A percentile compares a stretch with the other conserved stretches of the same genome.
These are phyloP conservation scores for Pogonocherus hispidulus DNA, from an alignment of 2,888 invertebrate species.

Conservation along the genomic window DNA sequence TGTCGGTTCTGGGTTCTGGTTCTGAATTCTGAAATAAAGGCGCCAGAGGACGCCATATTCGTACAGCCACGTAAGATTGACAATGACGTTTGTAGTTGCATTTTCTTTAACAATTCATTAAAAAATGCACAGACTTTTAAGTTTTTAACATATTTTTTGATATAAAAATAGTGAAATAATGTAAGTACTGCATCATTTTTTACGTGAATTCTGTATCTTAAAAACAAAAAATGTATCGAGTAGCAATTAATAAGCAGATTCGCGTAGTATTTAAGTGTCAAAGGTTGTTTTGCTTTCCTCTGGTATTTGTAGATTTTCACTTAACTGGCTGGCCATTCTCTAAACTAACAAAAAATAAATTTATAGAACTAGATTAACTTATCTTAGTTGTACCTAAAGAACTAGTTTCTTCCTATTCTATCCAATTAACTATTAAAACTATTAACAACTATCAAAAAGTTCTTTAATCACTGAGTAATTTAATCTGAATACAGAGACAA, in stretches of 20 bases:
- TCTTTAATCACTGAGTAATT: background rate
- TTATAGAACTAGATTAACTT: too few relatives aligned
- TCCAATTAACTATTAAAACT: too few relatives aligned
- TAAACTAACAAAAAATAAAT: too few relatives aligned
- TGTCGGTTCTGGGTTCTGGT: too few relatives aligned
- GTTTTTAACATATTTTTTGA: conserved; percentile 24
- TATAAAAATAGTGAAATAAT: conserved; percentile 17
- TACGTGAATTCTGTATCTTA: background rate
- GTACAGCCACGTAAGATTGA: conserved; percentile 66
- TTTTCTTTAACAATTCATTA: conserved; percentile 36
- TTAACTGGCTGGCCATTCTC: background rate
- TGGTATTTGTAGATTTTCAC: conserved; percentile 14
- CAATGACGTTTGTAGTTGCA: conserved; percentile 60
- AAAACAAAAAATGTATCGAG: background rate
- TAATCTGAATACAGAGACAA: too few relatives aligned
- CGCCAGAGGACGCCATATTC: conserved; percentile 22
- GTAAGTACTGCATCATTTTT: conserved; percentile 2
- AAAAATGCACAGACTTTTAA: conserved; percentile 34
- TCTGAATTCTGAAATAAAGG: too few relatives aligned
- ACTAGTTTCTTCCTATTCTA: too few relatives aligned
- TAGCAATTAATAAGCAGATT: conserved; percentile 24
- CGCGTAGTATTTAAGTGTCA: conserved; percentile 42
- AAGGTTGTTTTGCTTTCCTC: conserved; percentile 49
- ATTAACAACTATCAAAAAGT: too few relatives aligned
- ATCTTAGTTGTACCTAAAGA: too few relatives aligned